phyloP scores from a whole-genome alignment of 2,888 invertebrate genomes.

The Drosophila anomalata region DNA sequence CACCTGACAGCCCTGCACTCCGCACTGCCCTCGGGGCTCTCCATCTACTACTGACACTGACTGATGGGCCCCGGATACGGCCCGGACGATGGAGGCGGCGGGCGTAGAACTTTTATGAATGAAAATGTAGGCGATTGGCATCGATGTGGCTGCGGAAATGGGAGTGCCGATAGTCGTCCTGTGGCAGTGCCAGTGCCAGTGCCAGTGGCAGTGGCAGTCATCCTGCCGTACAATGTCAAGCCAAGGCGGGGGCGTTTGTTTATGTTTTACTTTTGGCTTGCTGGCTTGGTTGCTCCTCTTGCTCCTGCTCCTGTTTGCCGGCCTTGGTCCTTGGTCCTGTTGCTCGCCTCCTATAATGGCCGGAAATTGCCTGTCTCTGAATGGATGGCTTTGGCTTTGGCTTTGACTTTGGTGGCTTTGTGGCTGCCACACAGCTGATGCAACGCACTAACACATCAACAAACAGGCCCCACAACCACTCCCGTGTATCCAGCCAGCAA shows the following conservation, averaged over 20 bases:
- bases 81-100: background rate
- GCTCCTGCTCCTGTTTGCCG: background rate
- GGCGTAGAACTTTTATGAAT: conserved; percentile 45
- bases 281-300: background rate
- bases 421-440: conserved; percentile 19
- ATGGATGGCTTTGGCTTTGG: background rate
- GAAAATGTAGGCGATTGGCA: conserved; percentile 38
- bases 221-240: background rate
- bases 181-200: background rate
- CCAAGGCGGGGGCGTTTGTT: conserved; percentile 72
- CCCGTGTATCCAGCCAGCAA: no score
- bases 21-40: no score
- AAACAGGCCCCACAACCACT: no score
- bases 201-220: conserved; percentile 7
- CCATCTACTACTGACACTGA: conserved; percentile 5
- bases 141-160: conserved; percentile 14
- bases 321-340: background rate
- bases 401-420: background rate
- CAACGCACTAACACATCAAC: conserved; percentile 11
- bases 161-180: background rate
- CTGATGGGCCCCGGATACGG: conserved; percentile 23
- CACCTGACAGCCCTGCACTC: no score
- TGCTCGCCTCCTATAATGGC: background rate
- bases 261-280: conserved; percentile 50
- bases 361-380: conserved; percentile 5